phyloP scores from a whole-genome alignment of 2,113 vertebrate species.

The Crotalus viridis region DNA sequence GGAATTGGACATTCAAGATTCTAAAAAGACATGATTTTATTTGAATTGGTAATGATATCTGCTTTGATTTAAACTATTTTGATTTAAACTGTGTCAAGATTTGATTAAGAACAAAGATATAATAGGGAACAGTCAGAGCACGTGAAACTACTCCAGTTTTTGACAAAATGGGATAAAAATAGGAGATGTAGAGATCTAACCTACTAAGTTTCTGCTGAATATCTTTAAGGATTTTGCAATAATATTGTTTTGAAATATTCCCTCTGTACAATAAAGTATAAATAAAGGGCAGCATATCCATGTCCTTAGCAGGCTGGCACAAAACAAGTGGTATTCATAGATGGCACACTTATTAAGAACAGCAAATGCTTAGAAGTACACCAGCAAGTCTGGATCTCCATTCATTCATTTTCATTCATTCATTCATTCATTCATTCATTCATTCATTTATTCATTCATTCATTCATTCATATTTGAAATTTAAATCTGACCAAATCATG shows the following conservation, averaged over 20 bases:
- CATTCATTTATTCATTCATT: too few species aligned
- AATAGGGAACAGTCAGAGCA: background rate
- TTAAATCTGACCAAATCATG: too few species aligned
- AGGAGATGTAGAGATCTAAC: background rate
- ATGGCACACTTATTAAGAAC: too few species aligned
- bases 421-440: too few species aligned
- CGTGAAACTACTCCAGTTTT: background rate
- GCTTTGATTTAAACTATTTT: background rate
- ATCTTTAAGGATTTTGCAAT: background rate
- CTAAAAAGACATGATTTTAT: background rate
- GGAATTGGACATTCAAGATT: background rate
- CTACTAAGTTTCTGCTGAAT: background rate
- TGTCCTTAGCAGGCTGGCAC: background rate
- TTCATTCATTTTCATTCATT: too few species aligned
- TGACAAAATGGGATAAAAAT: background rate
- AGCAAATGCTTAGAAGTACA: too few species aligned
- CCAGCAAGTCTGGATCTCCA: too few species aligned
- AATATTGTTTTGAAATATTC: background rate
- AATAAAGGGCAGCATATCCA: background rate
- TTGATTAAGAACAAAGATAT: background rate
- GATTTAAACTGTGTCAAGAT: background rate
- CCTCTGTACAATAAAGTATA: background rate
- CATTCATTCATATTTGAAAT: too few species aligned
- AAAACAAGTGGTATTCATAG: background rate
- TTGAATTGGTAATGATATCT: background rate